phyloP scores from a whole-genome alignment of 2,113 vertebrate genomes.

The Lanius collurio region DNA sequence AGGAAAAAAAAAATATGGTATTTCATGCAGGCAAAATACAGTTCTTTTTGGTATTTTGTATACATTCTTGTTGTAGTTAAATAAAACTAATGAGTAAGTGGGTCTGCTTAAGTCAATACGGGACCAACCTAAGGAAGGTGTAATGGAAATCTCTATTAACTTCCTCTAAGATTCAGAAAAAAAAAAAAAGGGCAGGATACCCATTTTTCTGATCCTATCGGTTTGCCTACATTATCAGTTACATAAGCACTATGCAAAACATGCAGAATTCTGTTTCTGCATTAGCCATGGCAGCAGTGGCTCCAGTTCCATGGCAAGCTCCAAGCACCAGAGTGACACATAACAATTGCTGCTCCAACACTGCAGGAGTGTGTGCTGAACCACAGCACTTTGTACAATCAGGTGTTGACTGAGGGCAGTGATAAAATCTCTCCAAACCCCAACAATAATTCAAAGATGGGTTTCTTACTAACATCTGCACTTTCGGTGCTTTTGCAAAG shows the following conservation, averaged over 20 bases:
- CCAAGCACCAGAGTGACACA: fast-evolving
- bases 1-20: background rate
- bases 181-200: background rate
- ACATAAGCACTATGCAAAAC: background rate
- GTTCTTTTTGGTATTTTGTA: background rate
- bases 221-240: background rate
- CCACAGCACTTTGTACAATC: background rate
- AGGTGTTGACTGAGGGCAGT: background rate
- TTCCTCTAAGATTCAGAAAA: background rate
- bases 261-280: background rate
- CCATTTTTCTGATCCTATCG: background rate
- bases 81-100: background rate
- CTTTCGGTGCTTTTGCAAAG: background rate
- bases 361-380: fast-evolving
- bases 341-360: fast-evolving
- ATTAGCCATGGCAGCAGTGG: background rate
- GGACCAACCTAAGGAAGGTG: background rate
- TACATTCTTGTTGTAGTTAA: background rate
- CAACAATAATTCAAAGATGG: background rate
- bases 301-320: background rate
- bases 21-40: background rate
- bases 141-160: background rate
- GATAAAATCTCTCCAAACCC: background rate
- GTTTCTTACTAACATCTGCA: background rate
- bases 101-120: background rate